phyloP scores from a whole-genome alignment of 2,113 vertebrate genomes.

The Perca flavescens region DNA sequence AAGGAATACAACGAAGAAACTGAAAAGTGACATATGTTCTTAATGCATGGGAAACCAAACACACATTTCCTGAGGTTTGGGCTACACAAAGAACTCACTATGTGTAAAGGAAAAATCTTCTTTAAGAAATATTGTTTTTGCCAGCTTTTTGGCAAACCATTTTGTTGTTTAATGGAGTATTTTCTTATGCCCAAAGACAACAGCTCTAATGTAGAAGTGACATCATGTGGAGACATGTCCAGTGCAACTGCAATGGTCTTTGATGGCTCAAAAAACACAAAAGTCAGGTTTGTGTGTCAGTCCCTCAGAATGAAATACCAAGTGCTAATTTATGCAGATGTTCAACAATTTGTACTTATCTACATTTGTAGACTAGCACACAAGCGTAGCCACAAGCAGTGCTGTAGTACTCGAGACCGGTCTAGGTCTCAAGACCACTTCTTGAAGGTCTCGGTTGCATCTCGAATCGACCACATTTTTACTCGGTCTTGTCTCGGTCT shows the following conservation, averaged over 20 bases:
- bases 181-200: constrained; percentile 4
- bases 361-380: not conserved
- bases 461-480: too few relatives aligned
- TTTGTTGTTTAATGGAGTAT: constrained; percentile 18
- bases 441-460: too few relatives aligned
- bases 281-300: not conserved
- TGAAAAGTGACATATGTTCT: constrained; percentile 36
- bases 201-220: not conserved
- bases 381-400: not conserved
- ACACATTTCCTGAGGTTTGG: constrained; percentile 60
- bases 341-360: not conserved
- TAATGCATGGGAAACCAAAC: constrained; percentile 57
- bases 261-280: not conserved
- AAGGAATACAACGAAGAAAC: constrained; percentile 11
- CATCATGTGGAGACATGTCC: constrained; percentile 9
- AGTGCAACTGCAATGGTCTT: not conserved
- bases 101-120: constrained; percentile 46
- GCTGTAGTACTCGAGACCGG: too few relatives aligned
- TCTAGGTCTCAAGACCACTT: too few relatives aligned
- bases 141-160: constrained; percentile 2
- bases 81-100: constrained; percentile 36
- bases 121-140: constrained; percentile 18
- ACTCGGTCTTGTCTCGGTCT: too few relatives aligned
- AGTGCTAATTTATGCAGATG: not conserved
- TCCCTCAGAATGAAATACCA: not conserved